Evolutionary conservation across 1,140 invertebrate species (phyloP).

Genomic region (Paraescarpia echinospica): DNA sequence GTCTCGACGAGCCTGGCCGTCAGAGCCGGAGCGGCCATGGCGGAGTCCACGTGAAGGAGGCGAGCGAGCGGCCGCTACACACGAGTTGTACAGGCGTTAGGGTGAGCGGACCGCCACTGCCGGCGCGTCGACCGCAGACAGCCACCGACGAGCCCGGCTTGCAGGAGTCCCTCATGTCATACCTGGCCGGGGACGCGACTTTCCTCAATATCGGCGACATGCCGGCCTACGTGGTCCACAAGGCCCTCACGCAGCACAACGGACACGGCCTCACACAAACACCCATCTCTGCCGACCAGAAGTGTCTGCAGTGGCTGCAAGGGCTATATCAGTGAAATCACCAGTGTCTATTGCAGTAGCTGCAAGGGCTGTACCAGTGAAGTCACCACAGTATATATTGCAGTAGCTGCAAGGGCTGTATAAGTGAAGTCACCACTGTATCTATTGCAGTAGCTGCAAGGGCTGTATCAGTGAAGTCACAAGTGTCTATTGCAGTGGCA

Average conservation of each 20-base stretch:
- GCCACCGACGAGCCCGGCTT: not conserved
- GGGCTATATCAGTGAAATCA: too few relatives aligned
- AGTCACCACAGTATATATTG: not conserved
- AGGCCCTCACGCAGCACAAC: not conserved
- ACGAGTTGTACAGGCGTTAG: not conserved
- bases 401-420: not conserved
- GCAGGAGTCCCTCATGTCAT: not conserved
- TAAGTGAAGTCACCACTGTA: too few relatives aligned
- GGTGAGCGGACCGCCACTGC: not conserved
- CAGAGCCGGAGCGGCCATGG: not conserved
- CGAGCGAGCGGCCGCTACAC: not conserved
- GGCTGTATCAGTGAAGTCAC: too few relatives aligned
- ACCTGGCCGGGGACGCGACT: not conserved
- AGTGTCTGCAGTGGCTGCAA: not conserved
- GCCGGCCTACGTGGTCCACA: not conserved
- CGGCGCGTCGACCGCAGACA: not conserved
- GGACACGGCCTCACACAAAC: not conserved
- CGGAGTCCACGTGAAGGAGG: not conserved
- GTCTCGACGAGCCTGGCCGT: not conserved
- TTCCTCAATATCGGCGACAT: not conserved
- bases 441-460: too few relatives aligned
- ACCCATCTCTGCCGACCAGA: not conserved
- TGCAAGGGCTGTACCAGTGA: too few relatives aligned
- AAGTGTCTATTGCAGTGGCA: too few relatives aligned
- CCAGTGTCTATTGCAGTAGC: too few relatives aligned